These are phyloP conservation scores for Gandaritis pyraliata DNA, from an alignment of 2,888 invertebrate species.

Conservation along the genomic window DNA sequence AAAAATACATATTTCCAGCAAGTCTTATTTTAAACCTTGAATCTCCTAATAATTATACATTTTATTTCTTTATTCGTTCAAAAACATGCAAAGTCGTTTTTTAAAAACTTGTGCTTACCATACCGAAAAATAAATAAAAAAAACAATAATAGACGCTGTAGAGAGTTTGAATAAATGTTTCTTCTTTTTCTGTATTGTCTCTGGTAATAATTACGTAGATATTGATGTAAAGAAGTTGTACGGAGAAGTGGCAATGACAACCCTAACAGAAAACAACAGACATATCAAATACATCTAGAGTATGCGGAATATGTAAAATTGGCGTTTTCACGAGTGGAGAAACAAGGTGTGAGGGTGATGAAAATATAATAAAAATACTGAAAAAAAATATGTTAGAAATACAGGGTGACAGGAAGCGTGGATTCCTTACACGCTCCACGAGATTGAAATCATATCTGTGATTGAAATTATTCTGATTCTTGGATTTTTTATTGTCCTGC, in stretches of 20 bases:
- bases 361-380: slow-evolving; percentile 62
- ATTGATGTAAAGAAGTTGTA: too few species aligned
- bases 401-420: slow-evolving; percentile 1
- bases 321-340: slow-evolving; percentile 74
- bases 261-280: slow-evolving; percentile 34
- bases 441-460: slow-evolving; percentile 20
- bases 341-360: slow-evolving; percentile 69
- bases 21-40: too few species aligned
- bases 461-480: slow-evolving; percentile 20
- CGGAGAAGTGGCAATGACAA: slow-evolving; percentile 15
- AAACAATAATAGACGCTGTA: too few species aligned
- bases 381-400: slow-evolving; percentile 38
- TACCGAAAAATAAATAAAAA: too few species aligned
- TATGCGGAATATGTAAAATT: slow-evolving; percentile 77
- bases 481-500: background rate
- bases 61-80: too few species aligned
- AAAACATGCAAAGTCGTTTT: too few species aligned
- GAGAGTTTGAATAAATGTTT: too few species aligned
- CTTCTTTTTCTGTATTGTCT: too few species aligned
- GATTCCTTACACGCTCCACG: slow-evolving; percentile 19
- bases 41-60: too few species aligned
- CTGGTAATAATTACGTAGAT: too few species aligned
- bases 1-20: too few species aligned
- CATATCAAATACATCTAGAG: slow-evolving; percentile 65
- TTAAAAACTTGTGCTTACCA: too few species aligned